Conservation (phyloP, 2,113 vertebrate species). For the Semicossyphus pulcher region DNA sequence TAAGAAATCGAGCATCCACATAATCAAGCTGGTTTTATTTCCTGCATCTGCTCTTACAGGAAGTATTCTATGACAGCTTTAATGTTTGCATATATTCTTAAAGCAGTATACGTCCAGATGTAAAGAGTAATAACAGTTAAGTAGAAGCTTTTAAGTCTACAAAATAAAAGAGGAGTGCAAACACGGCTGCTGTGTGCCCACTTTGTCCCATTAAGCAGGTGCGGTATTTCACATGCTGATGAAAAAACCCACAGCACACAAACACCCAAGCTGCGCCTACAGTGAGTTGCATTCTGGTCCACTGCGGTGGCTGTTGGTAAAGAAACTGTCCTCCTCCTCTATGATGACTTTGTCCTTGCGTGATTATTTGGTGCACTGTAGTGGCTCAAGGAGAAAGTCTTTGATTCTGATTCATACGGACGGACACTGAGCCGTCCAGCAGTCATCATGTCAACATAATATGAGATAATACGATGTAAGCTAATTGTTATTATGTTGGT, state of each 20-base stretch:
- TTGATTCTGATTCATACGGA: not conserved
- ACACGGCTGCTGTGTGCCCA: not conserved
- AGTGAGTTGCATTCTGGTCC: not conserved
- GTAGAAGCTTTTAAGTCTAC: not conserved
- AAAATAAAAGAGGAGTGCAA: not conserved
- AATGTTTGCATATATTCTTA: too few relatives aligned
- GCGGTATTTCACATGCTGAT: slow-evolving; percentile 44
- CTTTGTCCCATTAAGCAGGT: not conserved
- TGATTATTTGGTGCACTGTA: not conserved
- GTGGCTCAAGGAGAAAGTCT: slow-evolving; percentile 2
- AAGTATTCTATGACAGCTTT: not conserved
- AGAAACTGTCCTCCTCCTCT: not conserved
- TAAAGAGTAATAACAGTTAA: not conserved
- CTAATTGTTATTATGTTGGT: not conserved
- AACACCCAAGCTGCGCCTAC: not conserved
- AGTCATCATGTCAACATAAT: not conserved
- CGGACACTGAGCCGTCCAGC: not conserved
- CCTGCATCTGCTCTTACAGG: not conserved
- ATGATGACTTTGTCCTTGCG: not conserved
- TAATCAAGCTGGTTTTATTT: slow-evolving; percentile 24
- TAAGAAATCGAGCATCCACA: slow-evolving; percentile 5
- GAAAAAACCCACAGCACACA: slow-evolving; percentile 17
- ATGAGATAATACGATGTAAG: not conserved
- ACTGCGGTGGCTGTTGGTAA: not conserved
- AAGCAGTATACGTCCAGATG: too few relatives aligned